Base-by-base conservation (phyloP, 2,113 vertebrate genomes). In the Oryzias woworae region DNA sequence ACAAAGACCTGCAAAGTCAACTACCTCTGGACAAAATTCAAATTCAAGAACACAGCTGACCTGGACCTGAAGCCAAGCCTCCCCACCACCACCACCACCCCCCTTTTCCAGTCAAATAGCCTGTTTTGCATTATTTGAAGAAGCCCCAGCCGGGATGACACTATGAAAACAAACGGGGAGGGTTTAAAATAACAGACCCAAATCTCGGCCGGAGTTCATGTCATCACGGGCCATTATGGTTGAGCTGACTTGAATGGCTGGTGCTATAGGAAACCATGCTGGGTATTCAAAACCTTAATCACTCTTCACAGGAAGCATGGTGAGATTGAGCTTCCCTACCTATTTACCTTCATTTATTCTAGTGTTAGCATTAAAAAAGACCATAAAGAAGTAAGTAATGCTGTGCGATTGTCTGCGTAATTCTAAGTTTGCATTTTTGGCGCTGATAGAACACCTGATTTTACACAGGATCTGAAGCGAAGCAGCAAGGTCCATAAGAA, bases 131-230 rank as follows among this genome's bases (percentile, higher is more conserved):
- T 90, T 66, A 20, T 55, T 72, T 65, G 14, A 28, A 74, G 50
- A 70, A 56, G 57, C 53, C 53, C 47, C 24, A 70, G 58, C 36
- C 72, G 54, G 74, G 68, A 71, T 71, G 69, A 22, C 58, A 55
- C 81, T 78, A 56, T 70, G 62, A 85, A 83, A 88, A 85, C 87
- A 89, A 84, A 82, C 13, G 67, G 73, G 57, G 54, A 67, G 24
- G 71, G 73, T 77, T 79, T 87, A 84, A 90, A 85, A 87, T 85
- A 87, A 89, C 90, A 87, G 80, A 87, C 71, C 55, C 78, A 72
- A 77, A 77, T 22, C 56, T 43, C 72, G 75, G 67, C 54, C 36
- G 0, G 42, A 59, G 62, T 53, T 49, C 15, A 65, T 73, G 69
- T 78, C 66, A 72, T 85, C 80, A 73, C 62, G 26, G 72, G 59